A percentile compares a stretch with the other conserved stretches of the same genome.
These are phyloP conservation scores for Limnephilus lunatus DNA, from an alignment of 2,888 invertebrate genomes.

Conservation along the genomic window DNA sequence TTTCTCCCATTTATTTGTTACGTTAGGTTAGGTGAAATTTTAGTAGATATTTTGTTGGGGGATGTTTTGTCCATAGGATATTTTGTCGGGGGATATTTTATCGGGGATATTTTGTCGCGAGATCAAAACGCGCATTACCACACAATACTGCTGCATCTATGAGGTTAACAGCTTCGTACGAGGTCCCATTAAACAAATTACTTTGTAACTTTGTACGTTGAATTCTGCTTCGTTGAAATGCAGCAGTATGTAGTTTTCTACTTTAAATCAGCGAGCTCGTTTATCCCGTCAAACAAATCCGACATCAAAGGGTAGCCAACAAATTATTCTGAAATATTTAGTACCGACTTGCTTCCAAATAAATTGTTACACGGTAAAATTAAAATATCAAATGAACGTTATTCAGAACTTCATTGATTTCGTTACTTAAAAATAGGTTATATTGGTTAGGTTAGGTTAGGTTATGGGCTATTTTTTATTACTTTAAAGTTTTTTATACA, in stretches of 20 bases:
- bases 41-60: too few relatives aligned
- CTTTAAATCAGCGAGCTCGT: neutral
- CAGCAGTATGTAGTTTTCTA: neutral
- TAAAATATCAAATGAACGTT: neutral
- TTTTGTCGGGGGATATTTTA: too few relatives aligned
- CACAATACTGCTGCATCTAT: neutral
- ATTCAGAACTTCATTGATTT: neutral
- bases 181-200: neutral
- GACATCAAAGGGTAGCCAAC: neutral
- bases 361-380: neutral
- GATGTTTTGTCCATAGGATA: too few relatives aligned
- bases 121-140: too few relatives aligned
- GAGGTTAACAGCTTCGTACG: neutral
- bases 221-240: neutral
- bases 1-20: too few relatives aligned
- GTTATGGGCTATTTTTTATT: too few relatives aligned
- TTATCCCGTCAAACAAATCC: neutral
- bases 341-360: neutral
- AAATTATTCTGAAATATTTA: neutral
- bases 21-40: too few relatives aligned
- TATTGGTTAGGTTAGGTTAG: too few relatives aligned
- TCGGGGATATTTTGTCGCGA: too few relatives aligned
- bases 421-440: too few relatives aligned
- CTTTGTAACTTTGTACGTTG: neutral
- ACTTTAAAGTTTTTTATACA: too few relatives aligned